These are phyloP conservation scores for Malurus leucopterus DNA, from an alignment of 2,797 vertebrate genomes.

Conservation along the genomic window DNA sequence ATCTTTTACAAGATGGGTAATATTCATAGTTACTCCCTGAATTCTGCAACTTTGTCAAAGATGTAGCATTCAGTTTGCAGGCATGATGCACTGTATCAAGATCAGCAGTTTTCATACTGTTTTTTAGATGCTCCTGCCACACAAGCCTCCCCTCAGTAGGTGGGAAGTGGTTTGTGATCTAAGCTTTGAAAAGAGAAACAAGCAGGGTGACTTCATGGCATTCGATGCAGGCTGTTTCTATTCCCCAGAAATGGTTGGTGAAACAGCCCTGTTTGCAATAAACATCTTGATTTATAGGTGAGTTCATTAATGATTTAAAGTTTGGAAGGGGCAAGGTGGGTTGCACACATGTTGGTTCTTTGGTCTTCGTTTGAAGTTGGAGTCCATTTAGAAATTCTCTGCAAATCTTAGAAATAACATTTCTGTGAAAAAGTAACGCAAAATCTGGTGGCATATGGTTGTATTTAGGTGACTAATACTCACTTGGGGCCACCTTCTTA, in stretches of 20 bases:
- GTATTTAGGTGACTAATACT: slow-evolving; percentile 60
- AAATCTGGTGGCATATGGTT: slow-evolving; percentile 57
- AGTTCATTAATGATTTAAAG: not conserved
- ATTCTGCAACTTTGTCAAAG: not conserved
- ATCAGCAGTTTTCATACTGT: slow-evolving; percentile 10
- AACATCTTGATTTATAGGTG: slow-evolving; percentile 4
- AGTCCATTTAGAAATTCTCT: slow-evolving; percentile 14
- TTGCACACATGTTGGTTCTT: not conserved
- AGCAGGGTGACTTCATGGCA: slow-evolving; percentile 23
- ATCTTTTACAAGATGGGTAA: not conserved
- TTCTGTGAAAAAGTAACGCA: slow-evolving; percentile 33
- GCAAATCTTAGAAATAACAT: slow-evolving; percentile 36
- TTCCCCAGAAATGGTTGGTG: not conserved
- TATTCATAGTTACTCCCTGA: not conserved
- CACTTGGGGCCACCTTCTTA: slow-evolving; percentile 52
- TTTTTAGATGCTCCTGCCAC: not conserved
- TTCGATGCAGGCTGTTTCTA: not conserved
- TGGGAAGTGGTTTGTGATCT: slow-evolving; percentile 26
- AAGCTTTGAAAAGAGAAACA: slow-evolving; percentile 22
- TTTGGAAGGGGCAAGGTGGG: not conserved
- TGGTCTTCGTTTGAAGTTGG: not conserved
- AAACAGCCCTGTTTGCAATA: not conserved
- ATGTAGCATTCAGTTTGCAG: not conserved
- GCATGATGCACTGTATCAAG: not conserved
- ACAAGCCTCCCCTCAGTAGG: not conserved